phyloP scores from a whole-genome alignment of 1,140 invertebrate genomes.

The Littorina saxatilis region DNA sequence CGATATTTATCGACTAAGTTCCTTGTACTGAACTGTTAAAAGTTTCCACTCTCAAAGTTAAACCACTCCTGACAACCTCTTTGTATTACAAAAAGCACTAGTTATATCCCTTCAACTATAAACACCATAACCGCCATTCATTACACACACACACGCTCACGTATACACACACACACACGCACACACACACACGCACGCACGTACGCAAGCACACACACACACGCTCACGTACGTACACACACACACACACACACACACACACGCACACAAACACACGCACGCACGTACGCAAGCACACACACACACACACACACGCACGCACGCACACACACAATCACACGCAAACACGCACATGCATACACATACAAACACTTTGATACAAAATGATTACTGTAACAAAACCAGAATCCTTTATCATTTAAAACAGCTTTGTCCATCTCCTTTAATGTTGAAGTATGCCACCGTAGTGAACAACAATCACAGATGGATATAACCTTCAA shows the following conservation, averaged over 20 bases:
- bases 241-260: constrained; percentile 28
- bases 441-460: not conserved
- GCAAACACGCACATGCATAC: no score
- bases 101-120: no score
- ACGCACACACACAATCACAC: no score
- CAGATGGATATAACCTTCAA: not conserved
- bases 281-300: constrained; percentile 16
- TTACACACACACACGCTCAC: not conserved
- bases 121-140: not conserved
- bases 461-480: not conserved
- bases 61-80: no score
- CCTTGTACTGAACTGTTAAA: no score
- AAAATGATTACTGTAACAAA: not conserved
- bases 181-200: constrained; percentile 2
- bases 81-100: no score
- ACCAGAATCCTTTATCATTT: no score
- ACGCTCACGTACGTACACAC: not conserved
- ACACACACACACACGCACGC: constrained; percentile 10
- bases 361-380: no score
- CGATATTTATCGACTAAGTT: no score
- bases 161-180: not conserved
- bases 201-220: not conserved
- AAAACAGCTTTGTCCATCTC: not conserved
- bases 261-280: constrained; percentile 22
- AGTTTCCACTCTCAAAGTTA: no score